A percentile compares a stretch with the other conserved stretches of the same genome.
Conservation (phyloP, 2,888 invertebrate genomes). For the Blera fallax region DNA sequence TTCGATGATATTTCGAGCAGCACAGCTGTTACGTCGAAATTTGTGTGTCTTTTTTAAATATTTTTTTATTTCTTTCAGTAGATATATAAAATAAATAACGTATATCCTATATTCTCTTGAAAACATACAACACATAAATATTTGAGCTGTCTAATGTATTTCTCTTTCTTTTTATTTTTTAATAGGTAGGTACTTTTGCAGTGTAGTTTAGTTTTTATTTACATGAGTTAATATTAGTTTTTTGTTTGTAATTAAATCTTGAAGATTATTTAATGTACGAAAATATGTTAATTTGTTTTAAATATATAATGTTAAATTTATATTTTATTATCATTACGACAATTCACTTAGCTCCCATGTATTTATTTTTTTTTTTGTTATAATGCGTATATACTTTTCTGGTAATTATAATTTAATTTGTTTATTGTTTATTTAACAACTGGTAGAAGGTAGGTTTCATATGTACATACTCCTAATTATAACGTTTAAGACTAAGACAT, state of each 20-base stretch:
- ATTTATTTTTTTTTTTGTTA: slow-evolving; percentile 12
- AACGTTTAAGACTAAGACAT: slow-evolving; percentile 24
- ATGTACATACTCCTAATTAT: slow-evolving; percentile 49
- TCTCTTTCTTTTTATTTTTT: slow-evolving; percentile 25
- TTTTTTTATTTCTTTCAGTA: slow-evolving; percentile 17
- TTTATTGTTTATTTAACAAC: slow-evolving; percentile 49
- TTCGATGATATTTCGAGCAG: slow-evolving; percentile 66
- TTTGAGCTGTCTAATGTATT: slow-evolving; percentile 59
- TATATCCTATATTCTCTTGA: slow-evolving; percentile 6
- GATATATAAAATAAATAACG: slow-evolving; percentile 56
- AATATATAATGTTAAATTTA: slow-evolving; percentile 57
- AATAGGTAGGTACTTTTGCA: slow-evolving; percentile 69
- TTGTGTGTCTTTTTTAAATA: neutral
- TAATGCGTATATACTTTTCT: slow-evolving; percentile 33
- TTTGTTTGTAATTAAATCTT: slow-evolving; percentile 59
- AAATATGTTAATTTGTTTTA: slow-evolving; percentile 68
- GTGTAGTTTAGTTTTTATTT: slow-evolving; percentile 60
- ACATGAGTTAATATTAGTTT: slow-evolving; percentile 53
- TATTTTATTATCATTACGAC: slow-evolving; percentile 61
- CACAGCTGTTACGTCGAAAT: slow-evolving; percentile 47
- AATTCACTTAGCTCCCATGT: slow-evolving; percentile 66
- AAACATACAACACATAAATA: slow-evolving; percentile 65
- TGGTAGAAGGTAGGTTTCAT: slow-evolving; percentile 55
- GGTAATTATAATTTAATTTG: slow-evolving; percentile 28
- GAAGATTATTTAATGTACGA: slow-evolving; percentile 65